phyloP scores from a whole-genome alignment of 1,140 invertebrate species.

The Caerostris darwini region DNA sequence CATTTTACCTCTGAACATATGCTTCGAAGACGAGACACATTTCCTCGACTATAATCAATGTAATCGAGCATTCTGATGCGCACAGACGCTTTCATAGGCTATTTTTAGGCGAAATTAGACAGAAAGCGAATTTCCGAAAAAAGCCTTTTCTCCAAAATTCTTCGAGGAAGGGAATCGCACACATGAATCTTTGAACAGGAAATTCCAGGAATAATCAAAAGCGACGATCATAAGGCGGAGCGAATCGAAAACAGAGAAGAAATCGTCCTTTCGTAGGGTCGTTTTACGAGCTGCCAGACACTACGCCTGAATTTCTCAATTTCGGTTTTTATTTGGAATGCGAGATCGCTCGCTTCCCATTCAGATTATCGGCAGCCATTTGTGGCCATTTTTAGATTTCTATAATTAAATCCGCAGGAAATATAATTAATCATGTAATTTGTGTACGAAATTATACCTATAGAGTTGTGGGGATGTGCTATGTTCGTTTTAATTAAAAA shows the following conservation, averaged over 20 bases:
- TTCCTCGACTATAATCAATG: background rate
- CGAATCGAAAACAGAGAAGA: conserved; percentile 44
- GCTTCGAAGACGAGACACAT: background rate
- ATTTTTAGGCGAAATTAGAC: conserved; percentile 37
- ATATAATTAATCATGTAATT: background rate
- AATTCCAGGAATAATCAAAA: conserved; percentile 66
- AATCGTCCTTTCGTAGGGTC: background rate
- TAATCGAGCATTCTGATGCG: background rate
- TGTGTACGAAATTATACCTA: background rate
- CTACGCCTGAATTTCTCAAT: background rate
- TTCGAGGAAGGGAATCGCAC: background rate
- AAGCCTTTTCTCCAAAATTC: background rate
- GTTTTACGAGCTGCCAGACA: background rate
- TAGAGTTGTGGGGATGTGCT: too few species aligned
- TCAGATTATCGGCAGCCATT: background rate
- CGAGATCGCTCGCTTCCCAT: background rate
- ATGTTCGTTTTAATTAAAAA: too few species aligned
- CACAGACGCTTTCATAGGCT: background rate
- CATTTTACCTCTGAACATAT: background rate
- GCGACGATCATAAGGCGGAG: conserved; percentile 34
- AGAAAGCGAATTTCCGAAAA: background rate
- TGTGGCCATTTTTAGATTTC: background rate
- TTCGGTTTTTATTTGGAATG: background rate
- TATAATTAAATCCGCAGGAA: too few species aligned
- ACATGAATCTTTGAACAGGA: conserved; percentile 63